Evolutionary conservation across 2,888 invertebrate genomes (phyloP), one percentile per base, ranked within the genome.

Genomic region (Cremastinae sp.): DNA sequence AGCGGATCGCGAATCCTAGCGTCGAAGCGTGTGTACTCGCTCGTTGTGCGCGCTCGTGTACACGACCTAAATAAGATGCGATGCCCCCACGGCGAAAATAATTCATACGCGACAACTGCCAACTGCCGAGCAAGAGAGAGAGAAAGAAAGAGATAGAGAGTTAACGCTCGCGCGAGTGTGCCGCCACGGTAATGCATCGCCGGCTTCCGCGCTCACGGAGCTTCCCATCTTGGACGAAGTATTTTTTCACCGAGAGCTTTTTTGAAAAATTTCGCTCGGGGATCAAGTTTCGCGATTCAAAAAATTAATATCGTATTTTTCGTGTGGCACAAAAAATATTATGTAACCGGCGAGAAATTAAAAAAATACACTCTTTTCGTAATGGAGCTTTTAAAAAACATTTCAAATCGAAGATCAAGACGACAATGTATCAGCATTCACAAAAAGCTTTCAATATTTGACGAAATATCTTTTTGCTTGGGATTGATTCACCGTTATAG

Each of bases 11-110:
- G 74, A 55, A 18, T 62, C 75, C 58, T 59, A 61, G 66, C 75
- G 70, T 71, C 75, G 69, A 35, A 70, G 66, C n/a, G 20, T 69
- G 49, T 58, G 20, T 69, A 41, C 47, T 20, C 37, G 45, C 20
- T 14, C n/a, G 59, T 41, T 28, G 12, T 58, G 58, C 43, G 35
- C 64, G 86, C 87, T 86, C 87, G 88, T 87, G 87, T 87, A 88
- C 87, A 88, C 89, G 89, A 89, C 89, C 89, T 89, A 89, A 89
- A 89, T 89, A 89, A 89, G 89, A 89, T 88, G 88, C 89, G 89
- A 89, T 89, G 89, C 89, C 86, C 89, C 88, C 88, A 85, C 87
- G 88, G 89, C 88, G 86, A 89, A 89, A 89, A 89, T 89, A 89
- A 89, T 89, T 89, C 89, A 88, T 88, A 87, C 82, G 81, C 80